Conservation (phyloP, 2,113 vertebrate species). For the Naja naja region DNA sequence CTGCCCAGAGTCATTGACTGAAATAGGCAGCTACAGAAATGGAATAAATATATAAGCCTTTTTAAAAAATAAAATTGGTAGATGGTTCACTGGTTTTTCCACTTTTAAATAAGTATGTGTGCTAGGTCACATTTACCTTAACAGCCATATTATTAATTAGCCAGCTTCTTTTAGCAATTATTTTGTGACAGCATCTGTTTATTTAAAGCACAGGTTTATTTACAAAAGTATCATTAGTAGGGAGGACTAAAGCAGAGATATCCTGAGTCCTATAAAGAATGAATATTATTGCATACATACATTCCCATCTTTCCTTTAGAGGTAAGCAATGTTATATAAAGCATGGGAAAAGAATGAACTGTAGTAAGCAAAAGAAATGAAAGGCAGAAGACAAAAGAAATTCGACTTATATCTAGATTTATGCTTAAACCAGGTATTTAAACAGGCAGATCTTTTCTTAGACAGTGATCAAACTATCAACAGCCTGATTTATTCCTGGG, state of each 20-base stretch:
- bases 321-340: neutral
- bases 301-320: neutral
- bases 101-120: neutral
- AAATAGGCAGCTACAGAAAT: neutral
- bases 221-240: neutral
- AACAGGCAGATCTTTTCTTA: neutral
- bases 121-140: neutral
- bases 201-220: neutral
- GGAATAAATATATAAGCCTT: neutral
- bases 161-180: neutral
- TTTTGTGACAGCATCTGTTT: neutral
- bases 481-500: neutral
- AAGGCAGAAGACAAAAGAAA: neutral
- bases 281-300: neutral
- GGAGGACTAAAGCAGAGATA: neutral
- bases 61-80: neutral
- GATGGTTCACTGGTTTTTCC: neutral
- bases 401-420: neutral
- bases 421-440: neutral
- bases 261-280: neutral
- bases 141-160: neutral
- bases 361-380: neutral
- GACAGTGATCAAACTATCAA: neutral
- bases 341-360: neutral
- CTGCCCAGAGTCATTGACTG: neutral